These are phyloP conservation scores for Hemibagrus guttatus DNA, from an alignment of 2,797 vertebrate genomes.

Conservation along the genomic window DNA sequence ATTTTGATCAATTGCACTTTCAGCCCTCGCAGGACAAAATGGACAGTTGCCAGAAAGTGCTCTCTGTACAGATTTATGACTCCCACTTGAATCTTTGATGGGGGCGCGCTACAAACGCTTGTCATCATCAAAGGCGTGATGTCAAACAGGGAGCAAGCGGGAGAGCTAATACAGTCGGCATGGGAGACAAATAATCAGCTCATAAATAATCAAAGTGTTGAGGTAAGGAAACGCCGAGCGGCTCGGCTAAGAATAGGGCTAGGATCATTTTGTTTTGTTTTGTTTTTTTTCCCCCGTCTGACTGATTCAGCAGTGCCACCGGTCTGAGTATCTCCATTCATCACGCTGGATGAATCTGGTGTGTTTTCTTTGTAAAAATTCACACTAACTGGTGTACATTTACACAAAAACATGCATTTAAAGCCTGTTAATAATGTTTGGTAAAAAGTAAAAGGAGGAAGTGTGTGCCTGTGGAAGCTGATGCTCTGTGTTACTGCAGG, in stretches of 20 bases:
- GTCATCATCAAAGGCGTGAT: conserved; percentile 23
- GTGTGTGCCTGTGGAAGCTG: background rate
- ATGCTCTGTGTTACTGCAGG: background rate
- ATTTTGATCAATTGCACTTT: conserved; percentile 55
- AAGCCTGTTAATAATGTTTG: too few relatives aligned
- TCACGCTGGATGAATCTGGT: background rate
- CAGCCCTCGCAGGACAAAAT: conserved; percentile 46
- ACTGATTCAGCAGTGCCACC: background rate
- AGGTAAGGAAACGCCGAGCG: conserved; percentile 10
- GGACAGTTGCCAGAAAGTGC: conserved; percentile 48
- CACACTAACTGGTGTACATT: background rate
- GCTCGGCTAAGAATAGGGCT: background rate
- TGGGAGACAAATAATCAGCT: conserved; percentile 8
- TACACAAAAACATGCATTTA: background rate
- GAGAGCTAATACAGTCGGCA: background rate
- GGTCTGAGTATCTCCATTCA: background rate
- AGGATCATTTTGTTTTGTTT: background rate
- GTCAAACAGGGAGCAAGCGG: conserved; percentile 2
- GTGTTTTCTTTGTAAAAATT: background rate
- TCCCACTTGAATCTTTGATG: conserved; percentile 27
- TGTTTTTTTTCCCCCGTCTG: background rate
- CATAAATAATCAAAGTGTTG: conserved; percentile 15
- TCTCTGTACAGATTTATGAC: conserved; percentile 36
- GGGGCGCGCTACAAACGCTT: conserved; percentile 20
- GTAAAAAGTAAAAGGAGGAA: background rate